phyloP scores from a whole-genome alignment of 2,113 vertebrate species.

The Apaloderma vittatum region DNA sequence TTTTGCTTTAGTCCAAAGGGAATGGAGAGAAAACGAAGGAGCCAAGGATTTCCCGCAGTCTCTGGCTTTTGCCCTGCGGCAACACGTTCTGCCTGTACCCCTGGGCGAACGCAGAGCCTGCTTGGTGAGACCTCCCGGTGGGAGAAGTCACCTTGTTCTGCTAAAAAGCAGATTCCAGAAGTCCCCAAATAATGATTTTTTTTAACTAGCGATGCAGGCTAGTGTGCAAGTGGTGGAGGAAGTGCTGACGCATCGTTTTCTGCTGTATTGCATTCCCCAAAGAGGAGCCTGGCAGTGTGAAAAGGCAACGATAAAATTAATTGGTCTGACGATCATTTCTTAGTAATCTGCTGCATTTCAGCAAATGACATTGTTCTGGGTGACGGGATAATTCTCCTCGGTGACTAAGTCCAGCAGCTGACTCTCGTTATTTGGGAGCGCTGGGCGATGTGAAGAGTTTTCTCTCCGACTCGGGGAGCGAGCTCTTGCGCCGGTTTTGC shows the following conservation, averaged over 20 bases:
- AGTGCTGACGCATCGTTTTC: background rate
- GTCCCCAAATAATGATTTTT: background rate
- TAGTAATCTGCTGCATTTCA: background rate
- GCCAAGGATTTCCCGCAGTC: accelerated
- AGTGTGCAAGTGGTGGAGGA: accelerated
- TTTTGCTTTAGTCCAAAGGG: background rate
- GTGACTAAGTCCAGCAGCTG: background rate
- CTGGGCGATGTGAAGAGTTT: background rate
- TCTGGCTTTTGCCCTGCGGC: background rate
- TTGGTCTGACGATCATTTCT: background rate
- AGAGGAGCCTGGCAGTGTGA: background rate
- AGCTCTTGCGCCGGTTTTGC: background rate
- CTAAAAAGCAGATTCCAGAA: background rate
- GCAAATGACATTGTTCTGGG: background rate
- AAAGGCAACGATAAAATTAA: background rate
- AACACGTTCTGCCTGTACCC: background rate
- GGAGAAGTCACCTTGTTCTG: background rate
- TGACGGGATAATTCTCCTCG: background rate
- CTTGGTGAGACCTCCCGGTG: background rate
- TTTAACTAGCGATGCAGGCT: background rate
- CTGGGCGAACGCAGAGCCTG: too few species aligned
- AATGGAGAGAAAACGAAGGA: background rate
- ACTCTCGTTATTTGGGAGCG: background rate
- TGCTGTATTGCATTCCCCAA: accelerated
- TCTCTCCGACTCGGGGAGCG: background rate